These are phyloP conservation scores for Campaea margaritaria DNA, from an alignment of 2,888 invertebrate species.

Conservation along the genomic window DNA sequence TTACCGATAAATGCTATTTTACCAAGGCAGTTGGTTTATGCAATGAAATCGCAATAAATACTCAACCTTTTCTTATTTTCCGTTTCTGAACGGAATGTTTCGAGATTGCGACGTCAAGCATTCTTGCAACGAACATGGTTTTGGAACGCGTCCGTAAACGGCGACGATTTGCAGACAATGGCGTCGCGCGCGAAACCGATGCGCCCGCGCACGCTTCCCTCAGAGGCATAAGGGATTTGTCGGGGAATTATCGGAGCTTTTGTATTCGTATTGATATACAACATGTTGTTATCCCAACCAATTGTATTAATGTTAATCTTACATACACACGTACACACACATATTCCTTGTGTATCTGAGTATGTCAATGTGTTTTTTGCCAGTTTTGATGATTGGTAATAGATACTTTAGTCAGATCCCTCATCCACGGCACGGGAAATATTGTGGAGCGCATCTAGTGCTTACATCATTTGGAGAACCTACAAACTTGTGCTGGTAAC, in stretches of 20 bases:
- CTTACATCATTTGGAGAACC: no score
- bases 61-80: slow-evolving; percentile 1
- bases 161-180: slow-evolving; percentile 66
- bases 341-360: no score
- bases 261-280: slow-evolving; percentile 24
- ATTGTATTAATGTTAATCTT: not conserved
- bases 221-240: slow-evolving; percentile 12
- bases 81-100: slow-evolving; percentile 3
- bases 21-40: not conserved
- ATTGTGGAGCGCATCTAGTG: no score
- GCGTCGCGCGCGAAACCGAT: slow-evolving; percentile 50
- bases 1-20: no score
- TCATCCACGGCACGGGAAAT: no score
- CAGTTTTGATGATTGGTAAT: no score
- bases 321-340: no score
- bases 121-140: slow-evolving; percentile 59
- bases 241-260: slow-evolving; percentile 14
- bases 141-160: slow-evolving; percentile 73
- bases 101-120: slow-evolving; percentile 46
- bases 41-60: not conserved
- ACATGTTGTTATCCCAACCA: not conserved
- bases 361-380: no score
- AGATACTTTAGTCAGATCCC: no score
- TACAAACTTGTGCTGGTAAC: no score
- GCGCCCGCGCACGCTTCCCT: slow-evolving; percentile 3